Evolutionary conservation across 2,797 vertebrate genomes (phyloP).

Genomic region (Ptychadena robeensis): DNA sequence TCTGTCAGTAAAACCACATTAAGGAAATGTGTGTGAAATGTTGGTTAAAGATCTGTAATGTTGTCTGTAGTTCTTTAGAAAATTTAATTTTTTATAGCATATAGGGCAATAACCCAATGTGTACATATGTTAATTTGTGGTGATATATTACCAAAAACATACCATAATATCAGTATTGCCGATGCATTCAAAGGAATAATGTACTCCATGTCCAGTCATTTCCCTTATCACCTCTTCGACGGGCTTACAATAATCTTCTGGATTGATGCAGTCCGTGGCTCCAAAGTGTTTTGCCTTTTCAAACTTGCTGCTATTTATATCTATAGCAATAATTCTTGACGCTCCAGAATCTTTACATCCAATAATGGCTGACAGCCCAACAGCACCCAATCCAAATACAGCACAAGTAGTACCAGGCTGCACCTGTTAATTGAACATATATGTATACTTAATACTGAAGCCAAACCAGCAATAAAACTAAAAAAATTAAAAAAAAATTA

Average conservation of each 20-base stretch:
- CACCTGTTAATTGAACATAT: conserved; percentile 69
- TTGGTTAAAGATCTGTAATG: no score
- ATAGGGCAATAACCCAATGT: no score
- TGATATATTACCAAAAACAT: conserved; percentile 4
- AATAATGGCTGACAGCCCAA: conserved; percentile 81
- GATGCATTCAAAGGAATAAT: conserved; percentile 85
- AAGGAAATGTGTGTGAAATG: no score
- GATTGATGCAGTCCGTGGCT: conserved; percentile 81
- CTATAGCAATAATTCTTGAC: conserved; percentile 80
- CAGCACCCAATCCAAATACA: conserved; percentile 82
- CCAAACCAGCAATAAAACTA: no score
- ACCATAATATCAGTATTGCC: conserved; percentile 83
- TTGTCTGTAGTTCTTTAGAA: no score
- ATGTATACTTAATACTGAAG: no score
- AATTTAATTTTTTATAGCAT: no score
- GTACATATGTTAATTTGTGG: no score
- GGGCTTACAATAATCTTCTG: conserved; percentile 78
- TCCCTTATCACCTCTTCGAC: conserved; percentile 82
- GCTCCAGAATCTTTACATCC: conserved; percentile 81
- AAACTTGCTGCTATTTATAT: conserved; percentile 79
- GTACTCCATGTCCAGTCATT: conserved; percentile 82
- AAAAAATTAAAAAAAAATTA: no score
- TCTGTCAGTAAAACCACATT: no score
- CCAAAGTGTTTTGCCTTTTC: conserved; percentile 79
- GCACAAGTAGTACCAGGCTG: conserved; percentile 81